These are phyloP conservation scores for Condylura cristata DNA, from an alignment of 2,113 vertebrate species.

Conservation along the genomic window DNA sequence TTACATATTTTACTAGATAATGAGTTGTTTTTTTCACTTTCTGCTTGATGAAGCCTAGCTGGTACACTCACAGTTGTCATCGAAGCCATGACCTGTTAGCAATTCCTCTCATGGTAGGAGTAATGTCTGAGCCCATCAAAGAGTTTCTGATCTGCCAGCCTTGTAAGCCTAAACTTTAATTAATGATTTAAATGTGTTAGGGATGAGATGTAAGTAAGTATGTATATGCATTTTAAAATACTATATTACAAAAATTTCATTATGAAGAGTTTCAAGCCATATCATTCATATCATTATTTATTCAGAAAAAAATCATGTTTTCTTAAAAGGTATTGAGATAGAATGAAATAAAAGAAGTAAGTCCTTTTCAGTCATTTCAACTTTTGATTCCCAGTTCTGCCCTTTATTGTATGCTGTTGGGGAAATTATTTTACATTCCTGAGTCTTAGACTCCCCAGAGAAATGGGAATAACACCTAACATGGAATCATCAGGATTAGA, in stretches of 20 bases:
- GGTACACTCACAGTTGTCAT: neutral
- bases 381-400: neutral
- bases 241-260: neutral
- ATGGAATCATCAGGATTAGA: constrained; percentile 4
- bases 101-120: neutral
- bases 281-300: neutral
- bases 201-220: neutral
- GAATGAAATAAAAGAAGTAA: constrained; percentile 7
- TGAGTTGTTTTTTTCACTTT: neutral
- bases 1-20: neutral
- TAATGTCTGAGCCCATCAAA: constrained; percentile 18
- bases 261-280: neutral
- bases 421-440: constrained; percentile 12
- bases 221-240: neutral
- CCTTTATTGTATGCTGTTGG: neutral
- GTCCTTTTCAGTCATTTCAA: neutral
- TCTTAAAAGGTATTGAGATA: constrained; percentile 12
- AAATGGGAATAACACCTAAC: constrained; percentile 5
- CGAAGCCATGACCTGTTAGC: neutral
- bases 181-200: neutral
- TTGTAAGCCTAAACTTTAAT: neutral
- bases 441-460: neutral
- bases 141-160: neutral
- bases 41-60: neutral
- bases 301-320: neutral